Percentiles rank a stretch among this genome's conserved stretches.
Conservation (phyloP, 2,888 invertebrate species). For the Drosophila nigricruria region DNA sequence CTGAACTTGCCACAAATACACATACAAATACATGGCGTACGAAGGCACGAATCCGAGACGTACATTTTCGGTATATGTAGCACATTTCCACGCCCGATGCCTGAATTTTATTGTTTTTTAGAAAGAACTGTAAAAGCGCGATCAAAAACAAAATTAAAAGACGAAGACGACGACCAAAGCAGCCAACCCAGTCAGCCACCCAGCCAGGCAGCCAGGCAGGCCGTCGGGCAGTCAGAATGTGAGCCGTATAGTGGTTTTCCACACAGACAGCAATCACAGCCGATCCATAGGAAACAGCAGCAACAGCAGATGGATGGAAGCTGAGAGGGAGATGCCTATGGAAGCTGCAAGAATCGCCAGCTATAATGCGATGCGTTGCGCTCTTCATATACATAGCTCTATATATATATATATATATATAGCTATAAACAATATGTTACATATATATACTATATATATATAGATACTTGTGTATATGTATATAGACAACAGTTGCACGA, state of each 20-base stretch:
- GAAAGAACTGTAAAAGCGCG: constrained; percentile 82
- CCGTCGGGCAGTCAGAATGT: constrained; percentile 47
- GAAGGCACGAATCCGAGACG: constrained; percentile 49
- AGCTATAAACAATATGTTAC: constrained; percentile 18
- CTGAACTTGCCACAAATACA: constrained; percentile 72
- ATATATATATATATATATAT: constrained; percentile 22
- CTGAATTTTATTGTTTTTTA: constrained; percentile 81
- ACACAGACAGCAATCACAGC: constrained; percentile 47
- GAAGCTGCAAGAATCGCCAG: constrained; percentile 61
- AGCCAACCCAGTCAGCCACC: constrained; percentile 2
- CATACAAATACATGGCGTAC: constrained; percentile 9
- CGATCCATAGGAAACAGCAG: constrained; percentile 19
- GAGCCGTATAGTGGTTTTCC: constrained; percentile 80
- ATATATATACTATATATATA: constrained; percentile 23
- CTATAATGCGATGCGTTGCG: constrained; percentile 82
- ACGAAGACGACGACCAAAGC: constrained; percentile 16
- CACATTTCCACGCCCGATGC: constrained; percentile 73
- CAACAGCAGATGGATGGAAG: constrained; percentile 23
- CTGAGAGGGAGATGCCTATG: constrained; percentile 20
- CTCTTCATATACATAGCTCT: constrained; percentile 22
- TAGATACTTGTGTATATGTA: constrained; percentile 17
- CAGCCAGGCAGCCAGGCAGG: constrained; percentile 3
- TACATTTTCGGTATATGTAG: constrained; percentile 52
- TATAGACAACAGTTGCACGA: constrained; percentile 56
- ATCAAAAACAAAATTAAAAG: constrained; percentile 75